Conservation (phyloP, 2,888 invertebrate genomes). For the Xanthorhoe designata region DNA sequence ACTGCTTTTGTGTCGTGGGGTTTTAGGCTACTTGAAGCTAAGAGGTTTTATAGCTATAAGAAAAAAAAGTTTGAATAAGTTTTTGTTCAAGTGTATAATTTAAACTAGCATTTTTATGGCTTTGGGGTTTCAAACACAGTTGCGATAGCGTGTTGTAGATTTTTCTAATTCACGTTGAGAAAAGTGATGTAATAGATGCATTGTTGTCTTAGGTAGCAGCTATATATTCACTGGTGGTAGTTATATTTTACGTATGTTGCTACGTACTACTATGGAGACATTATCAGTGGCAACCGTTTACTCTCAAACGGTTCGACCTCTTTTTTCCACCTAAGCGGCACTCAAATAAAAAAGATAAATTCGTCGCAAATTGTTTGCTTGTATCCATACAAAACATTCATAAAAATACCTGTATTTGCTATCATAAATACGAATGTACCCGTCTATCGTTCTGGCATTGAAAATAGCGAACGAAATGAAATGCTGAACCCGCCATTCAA, state of each 20-base stretch:
- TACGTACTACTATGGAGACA: too few species aligned
- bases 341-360: background rate
- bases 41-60: background rate
- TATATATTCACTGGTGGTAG: too few species aligned
- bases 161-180: background rate
- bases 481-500: slow-evolving; percentile 56
- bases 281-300: background rate
- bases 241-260: too few species aligned
- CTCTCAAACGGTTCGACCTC: background rate
- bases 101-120: background rate
- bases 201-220: too few species aligned
- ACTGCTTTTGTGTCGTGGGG: slow-evolving; percentile 4
- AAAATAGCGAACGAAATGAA: slow-evolving; percentile 50
- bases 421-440: slow-evolving; percentile 2
- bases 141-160: background rate
- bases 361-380: background rate
- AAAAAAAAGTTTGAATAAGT: background rate
- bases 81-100: background rate
- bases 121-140: background rate
- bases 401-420: slow-evolving; percentile 1
- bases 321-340: background rate
- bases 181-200: too few species aligned
- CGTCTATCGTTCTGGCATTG: slow-evolving; percentile 39
- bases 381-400: background rate
- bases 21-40: background rate